A percentile compares a stretch with the other conserved stretches of the same genome.
Conservation (phyloP, 2,888 invertebrate genomes). For the Euzophera pinguis region DNA sequence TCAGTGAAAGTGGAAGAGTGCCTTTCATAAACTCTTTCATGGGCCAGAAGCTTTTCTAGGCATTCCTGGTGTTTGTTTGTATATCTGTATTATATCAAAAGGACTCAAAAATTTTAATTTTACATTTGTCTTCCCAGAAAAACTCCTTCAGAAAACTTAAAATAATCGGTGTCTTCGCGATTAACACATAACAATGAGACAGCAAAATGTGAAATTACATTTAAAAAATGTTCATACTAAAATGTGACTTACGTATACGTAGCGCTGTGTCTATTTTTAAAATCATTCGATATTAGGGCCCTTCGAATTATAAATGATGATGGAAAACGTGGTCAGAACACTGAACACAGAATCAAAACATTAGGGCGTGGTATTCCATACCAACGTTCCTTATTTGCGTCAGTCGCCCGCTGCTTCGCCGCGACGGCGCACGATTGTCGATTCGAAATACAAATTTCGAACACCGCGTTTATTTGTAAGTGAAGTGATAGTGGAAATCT, state of each 20-base stretch:
- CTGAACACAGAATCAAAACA: constrained; percentile 46
- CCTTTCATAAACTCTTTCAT: too few relatives aligned
- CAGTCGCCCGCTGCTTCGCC: constrained; percentile 27
- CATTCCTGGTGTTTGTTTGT: too few relatives aligned
- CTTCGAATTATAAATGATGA: constrained; percentile 1
- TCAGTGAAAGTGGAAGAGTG: too few relatives aligned
- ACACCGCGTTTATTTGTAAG: not conserved
- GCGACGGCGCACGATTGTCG: constrained; percentile 25
- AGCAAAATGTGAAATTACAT: too few relatives aligned
- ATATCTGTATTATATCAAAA: not conserved
- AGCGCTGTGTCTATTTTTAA: too few relatives aligned
- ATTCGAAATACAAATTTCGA: constrained; percentile 20
- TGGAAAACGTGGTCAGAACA: not conserved
- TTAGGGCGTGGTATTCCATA: constrained; percentile 51
- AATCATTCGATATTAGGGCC: not conserved
- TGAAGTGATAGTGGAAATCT: constrained; percentile 1
- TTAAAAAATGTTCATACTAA: too few relatives aligned
- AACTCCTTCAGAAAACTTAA: too few relatives aligned
- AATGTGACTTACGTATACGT: too few relatives aligned
- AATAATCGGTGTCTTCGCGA: too few relatives aligned
- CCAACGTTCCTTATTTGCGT: constrained; percentile 17
- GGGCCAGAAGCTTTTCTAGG: too few relatives aligned
- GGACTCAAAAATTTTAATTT: not conserved
- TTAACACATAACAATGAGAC: too few relatives aligned
- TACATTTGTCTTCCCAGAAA: too few relatives aligned